Evolutionary conservation across 30 jellyfish, hydroid and myxozoan species (phyloP), one percentile per base, ranked within the genome.

Genomic region (Mastigias papua): DNA sequence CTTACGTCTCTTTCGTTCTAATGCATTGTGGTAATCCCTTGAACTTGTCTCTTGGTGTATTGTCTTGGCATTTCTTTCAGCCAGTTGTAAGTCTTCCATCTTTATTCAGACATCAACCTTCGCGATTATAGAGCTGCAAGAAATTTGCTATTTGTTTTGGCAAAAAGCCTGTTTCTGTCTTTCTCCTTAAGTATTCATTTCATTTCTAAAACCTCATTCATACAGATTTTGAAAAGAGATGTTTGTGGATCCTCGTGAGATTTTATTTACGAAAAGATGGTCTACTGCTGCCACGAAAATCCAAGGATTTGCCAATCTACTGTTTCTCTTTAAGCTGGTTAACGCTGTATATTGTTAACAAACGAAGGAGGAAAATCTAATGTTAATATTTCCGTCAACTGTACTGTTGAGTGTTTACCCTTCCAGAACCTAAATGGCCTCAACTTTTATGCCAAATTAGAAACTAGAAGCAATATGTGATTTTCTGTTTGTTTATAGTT

Each of bases 11-110:
- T 78, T 72, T 34, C 97, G 46, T 66, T 89, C 97, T 31, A 89
- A 67, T 21, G 87, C 97, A 51, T 89, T 89, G 88, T 89, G 97
- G 51, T 89, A 89, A 61, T 89, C 97, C 34, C 97, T 57, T 25
- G 88, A 77, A 34, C 63, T 77, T n/a, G 77, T 28, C 7, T 50
- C 76, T 34, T 15, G 25, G 1, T 25, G 28, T 17, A 15, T 57
- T 19, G 75, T 64, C 25, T 77, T 17, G 69, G 30, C 29, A 26
- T 34, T 72, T 72, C 61, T 29, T 58, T 20, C 54, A 50, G 30
- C 48, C 11, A 28, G 76, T 28, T 21, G 65, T 74, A 60, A 29
- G 7, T 54, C 88, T 29, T 46, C 67, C 81, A 65, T 76, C 34
- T 30, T 50, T 34, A 11, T 22, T 34, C 60, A 76, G 57, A 31